Evolutionary conservation across 2,113 vertebrate species (phyloP).

Genomic region (Rhinolophus sinicus): DNA sequence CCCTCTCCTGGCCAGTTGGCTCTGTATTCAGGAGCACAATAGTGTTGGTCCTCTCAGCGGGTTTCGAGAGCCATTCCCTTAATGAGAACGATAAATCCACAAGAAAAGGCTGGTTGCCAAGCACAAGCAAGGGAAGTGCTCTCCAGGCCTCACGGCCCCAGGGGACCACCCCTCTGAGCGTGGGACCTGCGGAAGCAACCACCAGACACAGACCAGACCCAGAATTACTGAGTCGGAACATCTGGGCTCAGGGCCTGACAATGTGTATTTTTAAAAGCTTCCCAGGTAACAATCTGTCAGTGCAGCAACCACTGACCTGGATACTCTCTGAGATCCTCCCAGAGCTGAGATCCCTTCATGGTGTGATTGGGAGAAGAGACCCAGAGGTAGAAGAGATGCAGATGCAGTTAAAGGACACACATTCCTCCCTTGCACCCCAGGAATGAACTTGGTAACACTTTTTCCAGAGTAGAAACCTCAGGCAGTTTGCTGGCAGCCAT

Average conservation of each 20-base stretch:
- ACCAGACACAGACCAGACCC: background rate
- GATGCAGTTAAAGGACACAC: background rate
- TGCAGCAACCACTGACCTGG: background rate
- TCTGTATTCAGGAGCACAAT: background rate
- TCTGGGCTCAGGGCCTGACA: background rate
- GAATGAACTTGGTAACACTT: background rate
- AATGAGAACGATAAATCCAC: constrained; percentile 67
- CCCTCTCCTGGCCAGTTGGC: background rate
- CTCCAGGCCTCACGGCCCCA: background rate
- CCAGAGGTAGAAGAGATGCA: too few species aligned
- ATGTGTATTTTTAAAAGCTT: background rate
- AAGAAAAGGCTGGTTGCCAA: constrained; percentile 38
- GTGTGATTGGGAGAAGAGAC: background rate
- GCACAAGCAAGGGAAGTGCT: background rate
- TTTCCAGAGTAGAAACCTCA: background rate
- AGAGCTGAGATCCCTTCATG: background rate
- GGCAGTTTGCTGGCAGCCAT: background rate
- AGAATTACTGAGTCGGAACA: background rate
- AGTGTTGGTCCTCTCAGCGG: background rate
- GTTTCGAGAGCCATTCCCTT: constrained; percentile 14
- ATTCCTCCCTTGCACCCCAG: background rate
- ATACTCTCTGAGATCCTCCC: background rate
- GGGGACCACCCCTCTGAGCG: constrained; percentile 10
- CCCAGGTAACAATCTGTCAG: background rate
- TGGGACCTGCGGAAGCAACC: background rate